Evolutionary conservation across 1,140 invertebrate genomes (phyloP), one percentile per base, ranked within the genome.

Genomic region (Drosophila lacertosa): DNA sequence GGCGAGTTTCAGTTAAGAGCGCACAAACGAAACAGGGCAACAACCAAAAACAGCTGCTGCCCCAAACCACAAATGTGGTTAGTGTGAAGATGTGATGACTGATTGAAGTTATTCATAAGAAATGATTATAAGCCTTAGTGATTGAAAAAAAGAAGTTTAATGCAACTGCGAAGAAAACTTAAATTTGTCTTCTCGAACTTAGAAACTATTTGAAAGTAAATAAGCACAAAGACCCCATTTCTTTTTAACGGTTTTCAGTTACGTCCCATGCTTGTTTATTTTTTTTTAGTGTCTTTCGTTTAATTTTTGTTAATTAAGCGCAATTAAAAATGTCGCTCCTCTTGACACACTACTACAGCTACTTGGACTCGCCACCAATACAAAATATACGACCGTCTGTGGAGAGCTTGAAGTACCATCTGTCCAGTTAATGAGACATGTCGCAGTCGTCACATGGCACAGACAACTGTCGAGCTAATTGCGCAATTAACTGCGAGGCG

Each of bases 261-360:
- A 20, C 15, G 45, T 33, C 6, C 37, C 32, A 11, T 37, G 40
- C 9, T 51, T n/a, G n/a, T n/a, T n/a, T n/a, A n/a, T n/a, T n/a
- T n/a, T n/a, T 54, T 62, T 70, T 86, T 62, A 80, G 42, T 80
- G 81, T 77, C 60, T 77, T 69, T 84, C 77, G 77, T 77, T 88
- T 66, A 82, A 77, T 77, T 81, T 88, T 84, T 74, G 77, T 83
- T 86, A 75, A 86, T 86, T 88, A 88, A 86, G 68, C 75, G 74
- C 77, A 88, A 86, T 86, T 86, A 86, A 86, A 75, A 71, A 48
- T 59, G 54, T 74, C 60, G 64, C 57, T 64, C 18, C 60, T 45
- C 57, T 48, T 40, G 40, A 48, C 57, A 47, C 16, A 48, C 60
- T 18, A 48, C 32, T 13, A 51, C n/a, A n/a, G n/a, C n/a, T n/a